Evolutionary conservation across 92 coral and sea anemone species (phyloP), one percentile per base, ranked within the genome.

Genomic region (Actinostola sp.): DNA sequence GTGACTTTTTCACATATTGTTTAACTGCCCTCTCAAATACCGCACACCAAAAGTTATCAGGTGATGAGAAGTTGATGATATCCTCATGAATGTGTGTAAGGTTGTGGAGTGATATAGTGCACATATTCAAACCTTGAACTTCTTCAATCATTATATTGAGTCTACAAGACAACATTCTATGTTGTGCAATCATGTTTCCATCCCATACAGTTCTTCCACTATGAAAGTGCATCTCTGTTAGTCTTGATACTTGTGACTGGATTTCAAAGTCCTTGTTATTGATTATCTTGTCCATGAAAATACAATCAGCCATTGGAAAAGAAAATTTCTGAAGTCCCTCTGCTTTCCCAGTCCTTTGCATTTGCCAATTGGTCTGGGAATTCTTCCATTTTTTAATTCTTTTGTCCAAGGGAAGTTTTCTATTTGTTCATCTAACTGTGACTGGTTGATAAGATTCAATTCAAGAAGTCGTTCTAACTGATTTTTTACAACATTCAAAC

Each of bases 11-110:
- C 2, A 84, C 84, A 50, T 88, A 88, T 1, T 70, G 36, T 49
- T 79, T 84, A 20, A 89, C 94, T 3, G 94, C 90, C 50, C 90
- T 75, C 58, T 89, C 94, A 76, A 46, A 89, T 30, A 76, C 82
- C 24, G 90, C 88, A 71, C 94, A 89, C 95, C 90, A 89, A 29
- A 71, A 85, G 52, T 89, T 89, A 68, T 89, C 95, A 48, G 85
- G 66, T 3, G 90, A 50, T 0, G 88, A 60, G 46, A 85, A 89
- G 16, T 58, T 81, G 4, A 84, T 69, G 20, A 89, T 73, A 55
- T 84, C 87, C 46, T 84, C 87, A 61, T 80, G 87, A 31, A 89
- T 61, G 52, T 89, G 94, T 10, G 67, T 1, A 44, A 89, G 53
- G 66, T 85, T 85, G 76, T 89, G 94, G 44, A 89, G 44, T 31